Percentiles rank a stretch among this genome's conserved stretches.
phyloP scores from a whole-genome alignment of 2,888 invertebrate genomes.

The Mimachlamys varia region DNA sequence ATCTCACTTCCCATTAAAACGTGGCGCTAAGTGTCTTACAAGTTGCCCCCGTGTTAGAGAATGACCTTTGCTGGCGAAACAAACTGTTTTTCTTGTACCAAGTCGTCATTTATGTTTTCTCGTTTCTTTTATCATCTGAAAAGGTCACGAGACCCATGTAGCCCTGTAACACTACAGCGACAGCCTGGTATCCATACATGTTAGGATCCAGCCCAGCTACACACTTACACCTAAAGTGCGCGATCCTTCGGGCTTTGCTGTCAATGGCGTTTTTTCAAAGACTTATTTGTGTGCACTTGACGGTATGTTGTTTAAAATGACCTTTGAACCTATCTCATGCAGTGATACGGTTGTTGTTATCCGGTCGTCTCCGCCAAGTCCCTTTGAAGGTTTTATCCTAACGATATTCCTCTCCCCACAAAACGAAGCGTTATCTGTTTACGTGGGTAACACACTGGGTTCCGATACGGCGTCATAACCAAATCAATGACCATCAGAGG shows the following conservation, averaged over 20 bases:
- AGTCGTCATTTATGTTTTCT: conserved; percentile 31
- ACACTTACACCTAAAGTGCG: neutral
- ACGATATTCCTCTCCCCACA: neutral
- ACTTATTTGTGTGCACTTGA: conserved; percentile 17
- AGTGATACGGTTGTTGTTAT: conserved; percentile 34
- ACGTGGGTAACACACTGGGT: neutral
- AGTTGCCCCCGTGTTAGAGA: neutral
- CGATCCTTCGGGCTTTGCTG: neutral
- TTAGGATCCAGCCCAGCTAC: neutral
- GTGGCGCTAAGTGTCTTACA: neutral
- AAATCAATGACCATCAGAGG: neutral
- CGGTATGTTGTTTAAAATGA: conserved; percentile 1
- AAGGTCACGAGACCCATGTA: conserved; percentile 1
- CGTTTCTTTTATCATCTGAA: neutral
- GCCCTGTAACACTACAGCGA: neutral
- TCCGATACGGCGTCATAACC: neutral
- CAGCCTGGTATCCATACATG: neutral
- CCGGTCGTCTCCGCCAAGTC: neutral
- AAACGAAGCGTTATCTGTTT: neutral
- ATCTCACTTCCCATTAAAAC: neutral
- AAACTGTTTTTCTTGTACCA: conserved; percentile 15
- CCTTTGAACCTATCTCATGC: conserved; percentile 14
- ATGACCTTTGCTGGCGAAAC: conserved; percentile 28
- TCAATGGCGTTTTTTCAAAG: neutral
- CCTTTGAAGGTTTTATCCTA: conserved; percentile 28